A percentile compares a stretch with the other conserved stretches of the same genome.
Evolutionary conservation across 2,888 invertebrate genomes (phyloP).

Genomic region (Plagodis pulveraria): DNA sequence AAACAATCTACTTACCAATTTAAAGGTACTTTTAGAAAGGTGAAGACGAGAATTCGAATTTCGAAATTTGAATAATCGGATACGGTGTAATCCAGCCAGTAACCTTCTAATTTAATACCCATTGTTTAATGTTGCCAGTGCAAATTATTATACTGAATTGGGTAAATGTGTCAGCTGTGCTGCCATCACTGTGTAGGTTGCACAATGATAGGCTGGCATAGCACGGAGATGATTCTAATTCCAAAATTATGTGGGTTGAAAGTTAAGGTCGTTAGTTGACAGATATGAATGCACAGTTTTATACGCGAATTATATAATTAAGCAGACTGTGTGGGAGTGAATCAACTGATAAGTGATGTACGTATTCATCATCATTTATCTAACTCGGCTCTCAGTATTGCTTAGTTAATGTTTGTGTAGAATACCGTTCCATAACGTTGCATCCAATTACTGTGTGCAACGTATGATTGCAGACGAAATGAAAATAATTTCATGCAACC

Average conservation of each 20-base stretch:
- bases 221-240: slow-evolving; percentile 65
- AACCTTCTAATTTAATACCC: slow-evolving; percentile 71
- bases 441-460: slow-evolving; percentile 52
- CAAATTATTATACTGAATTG: slow-evolving; percentile 72
- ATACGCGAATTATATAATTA: slow-evolving; percentile 61
- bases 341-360: slow-evolving; percentile 49
- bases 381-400: slow-evolving; percentile 27
- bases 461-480: slow-evolving; percentile 54
- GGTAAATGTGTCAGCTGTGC: slow-evolving; percentile 72
- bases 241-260: slow-evolving; percentile 67
- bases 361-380: slow-evolving; percentile 32
- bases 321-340: slow-evolving; percentile 43
- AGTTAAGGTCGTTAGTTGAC: slow-evolving; percentile 73
- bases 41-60: slow-evolving; percentile 42
- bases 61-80: slow-evolving; percentile 54
- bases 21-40: not conserved
- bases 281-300: slow-evolving; percentile 67
- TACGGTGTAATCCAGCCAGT: slow-evolving; percentile 52
- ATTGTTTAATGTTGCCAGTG: slow-evolving; percentile 70
- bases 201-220: slow-evolving; percentile 67
- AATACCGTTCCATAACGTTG: slow-evolving; percentile 56
- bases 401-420: slow-evolving; percentile 41
- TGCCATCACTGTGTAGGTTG: slow-evolving; percentile 62
- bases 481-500: slow-evolving; percentile 55
- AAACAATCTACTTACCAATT: not conserved